These are phyloP conservation scores for Caerostris darwini DNA, from an alignment of 1,140 invertebrate species.

Conservation along the genomic window DNA sequence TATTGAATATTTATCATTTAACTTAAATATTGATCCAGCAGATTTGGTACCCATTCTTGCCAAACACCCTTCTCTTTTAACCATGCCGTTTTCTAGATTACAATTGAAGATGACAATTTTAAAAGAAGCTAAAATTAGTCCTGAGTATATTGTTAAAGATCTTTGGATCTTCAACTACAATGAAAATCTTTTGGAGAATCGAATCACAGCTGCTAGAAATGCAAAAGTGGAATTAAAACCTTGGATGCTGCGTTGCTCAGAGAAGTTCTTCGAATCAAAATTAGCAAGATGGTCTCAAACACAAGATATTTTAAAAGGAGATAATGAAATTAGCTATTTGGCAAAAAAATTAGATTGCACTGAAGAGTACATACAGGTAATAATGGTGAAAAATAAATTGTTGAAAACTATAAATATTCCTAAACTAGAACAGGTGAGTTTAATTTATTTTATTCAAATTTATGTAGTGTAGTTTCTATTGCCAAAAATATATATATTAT, in stretches of 20 bases:
- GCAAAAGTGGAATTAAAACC: conserved; percentile 57
- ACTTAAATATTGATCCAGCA: not conserved
- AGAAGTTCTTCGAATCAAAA: conserved; percentile 46
- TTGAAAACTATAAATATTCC: conserved; percentile 53
- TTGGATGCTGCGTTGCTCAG: conserved; percentile 67
- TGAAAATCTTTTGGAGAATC: not conserved
- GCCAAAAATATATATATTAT: not conserved
- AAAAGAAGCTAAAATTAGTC: conserved; percentile 45
- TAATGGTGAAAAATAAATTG: conserved; percentile 57
- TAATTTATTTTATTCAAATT: no score
- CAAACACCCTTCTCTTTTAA: conserved; percentile 64
- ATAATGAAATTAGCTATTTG: conserved; percentile 46
- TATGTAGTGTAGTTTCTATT: not conserved
- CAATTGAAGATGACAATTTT: conserved; percentile 63
- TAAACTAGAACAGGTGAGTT: conserved; percentile 64
- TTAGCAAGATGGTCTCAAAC: conserved; percentile 16
- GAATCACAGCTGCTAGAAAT: conserved; percentile 52
- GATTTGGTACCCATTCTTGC: conserved; percentile 25
- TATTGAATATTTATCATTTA: conserved; percentile 47
- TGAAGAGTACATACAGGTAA: conserved; percentile 50
- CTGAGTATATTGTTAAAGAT: conserved; percentile 67
- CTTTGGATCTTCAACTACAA: conserved; percentile 75
- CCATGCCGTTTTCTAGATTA: conserved; percentile 52
- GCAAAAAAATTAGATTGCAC: conserved; percentile 63
- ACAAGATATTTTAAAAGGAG: conserved; percentile 32